Evolutionary conservation across 2,797 vertebrate genomes (phyloP).

Genomic region (Acridotheres tristis): DNA sequence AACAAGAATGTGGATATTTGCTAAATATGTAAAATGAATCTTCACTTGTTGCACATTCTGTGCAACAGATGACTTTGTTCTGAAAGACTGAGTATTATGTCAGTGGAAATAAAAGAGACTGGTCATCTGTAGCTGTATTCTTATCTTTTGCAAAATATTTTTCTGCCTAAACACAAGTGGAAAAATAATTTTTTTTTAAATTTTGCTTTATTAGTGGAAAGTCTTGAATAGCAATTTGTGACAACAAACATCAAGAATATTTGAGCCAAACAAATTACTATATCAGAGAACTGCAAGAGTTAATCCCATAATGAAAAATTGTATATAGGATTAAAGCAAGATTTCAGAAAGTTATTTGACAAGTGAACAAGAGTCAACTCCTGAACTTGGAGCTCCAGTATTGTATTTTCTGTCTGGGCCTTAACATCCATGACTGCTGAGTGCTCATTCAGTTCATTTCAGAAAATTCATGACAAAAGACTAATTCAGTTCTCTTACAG

Average conservation of each 20-base stretch:
- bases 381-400: not conserved
- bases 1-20: not conserved
- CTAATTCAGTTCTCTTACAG: not conserved
- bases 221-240: not conserved
- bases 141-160: not conserved
- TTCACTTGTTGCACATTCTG: not conserved
- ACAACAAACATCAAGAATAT: not conserved
- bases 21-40: not conserved
- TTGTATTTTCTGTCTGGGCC: not conserved
- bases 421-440: not conserved
- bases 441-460: not conserved
- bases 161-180: not conserved
- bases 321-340: not conserved
- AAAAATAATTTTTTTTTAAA: not conserved
- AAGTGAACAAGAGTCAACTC: not conserved
- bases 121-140: not conserved
- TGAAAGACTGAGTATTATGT: not conserved
- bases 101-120: not conserved
- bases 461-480: slow-evolving; percentile 27
- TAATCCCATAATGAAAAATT: not conserved
- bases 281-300: not conserved
- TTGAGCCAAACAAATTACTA: not conserved
- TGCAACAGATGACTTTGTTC: not conserved
- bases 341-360: not conserved
- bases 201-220: not conserved